Evolutionary conservation across 2,113 vertebrate genomes (phyloP).

Genomic region (Noturus placidus): DNA sequence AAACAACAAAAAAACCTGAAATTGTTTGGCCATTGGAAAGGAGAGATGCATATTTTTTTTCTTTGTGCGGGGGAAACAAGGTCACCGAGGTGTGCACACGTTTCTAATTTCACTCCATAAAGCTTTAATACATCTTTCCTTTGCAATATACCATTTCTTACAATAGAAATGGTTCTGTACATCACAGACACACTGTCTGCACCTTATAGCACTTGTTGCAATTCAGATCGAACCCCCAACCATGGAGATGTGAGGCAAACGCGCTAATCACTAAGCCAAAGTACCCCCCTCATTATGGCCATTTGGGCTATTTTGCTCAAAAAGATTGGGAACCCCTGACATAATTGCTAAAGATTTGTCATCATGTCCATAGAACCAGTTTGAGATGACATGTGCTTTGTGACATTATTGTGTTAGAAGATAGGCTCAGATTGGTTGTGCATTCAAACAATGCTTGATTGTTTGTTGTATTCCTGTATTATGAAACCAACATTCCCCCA

Average conservation of each 20-base stretch:
- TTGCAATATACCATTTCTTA: background rate
- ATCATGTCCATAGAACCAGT: background rate
- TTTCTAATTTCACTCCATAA: background rate
- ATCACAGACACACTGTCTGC: background rate
- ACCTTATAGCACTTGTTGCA: background rate
- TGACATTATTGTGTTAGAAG: background rate
- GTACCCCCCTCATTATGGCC: background rate
- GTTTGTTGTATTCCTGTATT: background rate
- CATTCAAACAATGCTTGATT: background rate
- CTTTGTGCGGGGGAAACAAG: no score
- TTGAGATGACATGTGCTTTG: background rate
- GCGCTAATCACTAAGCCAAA: no score
- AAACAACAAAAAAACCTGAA: no score
- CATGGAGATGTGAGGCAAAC: no score
- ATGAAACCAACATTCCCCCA: background rate
- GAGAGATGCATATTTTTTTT: background rate
- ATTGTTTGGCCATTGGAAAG: background rate
- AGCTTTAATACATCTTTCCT: background rate
- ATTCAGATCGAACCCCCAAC: no score
- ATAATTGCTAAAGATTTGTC: background rate
- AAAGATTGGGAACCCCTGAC: background rate
- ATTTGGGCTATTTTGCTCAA: background rate
- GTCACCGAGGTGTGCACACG: background rate
- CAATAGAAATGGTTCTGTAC: background rate
- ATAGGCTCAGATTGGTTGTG: background rate